Evolutionary conservation across 2,888 invertebrate species (phyloP), one percentile per base, ranked within the genome.

Genomic region (Pherbina coryleti): DNA sequence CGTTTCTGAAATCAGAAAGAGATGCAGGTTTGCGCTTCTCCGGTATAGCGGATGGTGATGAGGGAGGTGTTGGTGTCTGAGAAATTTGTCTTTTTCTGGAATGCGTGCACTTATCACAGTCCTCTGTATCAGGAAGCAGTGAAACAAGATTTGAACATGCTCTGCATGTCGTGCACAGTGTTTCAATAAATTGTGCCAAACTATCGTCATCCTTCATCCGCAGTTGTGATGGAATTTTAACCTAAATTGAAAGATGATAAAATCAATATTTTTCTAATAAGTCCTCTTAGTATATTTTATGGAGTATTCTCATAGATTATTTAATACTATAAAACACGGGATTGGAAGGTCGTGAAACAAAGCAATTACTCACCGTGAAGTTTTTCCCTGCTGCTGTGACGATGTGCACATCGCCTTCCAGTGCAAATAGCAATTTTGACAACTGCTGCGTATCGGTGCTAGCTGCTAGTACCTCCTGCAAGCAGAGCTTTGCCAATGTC

Each of bases 321-420:
- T 34, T 19, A 37, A 34, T 5, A 51, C 51, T n/a, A n/a, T n/a
- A n/a, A n/a, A n/a, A n/a, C n/a, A n/a, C n/a, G n/a, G n/a, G n/a
- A n/a, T n/a, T n/a, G n/a, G 9, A 51, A 51, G 14, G 51, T n/a
- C 3, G 14, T 51, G 51, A 17, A 8, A 8, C 25, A 7, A 31
- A 34, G 11, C n/a, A 64, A 31, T 14, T 31, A 82, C 83, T 83
- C 81, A 90, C 90, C 51, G 90, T 90, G 78, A 90, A 90, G 82
- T 90, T 90, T 78, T 90, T 90, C 25, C 89, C 90, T 8, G 90
- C 90, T 14, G 90, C 90, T 34, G 90, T 89, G 14, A 90, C 89
- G 80, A 90, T 90, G 75, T 90, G 88, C 8, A 89, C 89, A 80
- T 90, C 90, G n/a, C 90, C 90, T 7, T 90, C 89, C 25, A 90